Evolutionary conservation across 2,113 vertebrate genomes (phyloP).

Genomic region (Boleophthalmus pectinirostris): DNA sequence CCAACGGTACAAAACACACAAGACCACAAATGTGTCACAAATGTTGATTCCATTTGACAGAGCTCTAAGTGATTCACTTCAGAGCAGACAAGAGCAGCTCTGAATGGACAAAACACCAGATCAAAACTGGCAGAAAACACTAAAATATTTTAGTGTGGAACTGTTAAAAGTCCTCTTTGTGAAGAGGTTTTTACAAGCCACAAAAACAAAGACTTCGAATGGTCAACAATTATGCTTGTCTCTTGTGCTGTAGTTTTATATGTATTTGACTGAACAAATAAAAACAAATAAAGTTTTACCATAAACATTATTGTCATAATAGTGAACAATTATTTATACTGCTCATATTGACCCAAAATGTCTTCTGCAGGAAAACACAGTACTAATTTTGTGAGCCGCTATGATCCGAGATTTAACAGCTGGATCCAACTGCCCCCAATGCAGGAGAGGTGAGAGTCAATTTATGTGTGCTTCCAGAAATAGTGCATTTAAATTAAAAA

Average conservation of each 20-base stretch:
- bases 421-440: conserved; percentile 99
- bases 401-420: conserved; percentile 98
- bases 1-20: conserved; percentile 83
- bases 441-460: conserved; percentile 90
- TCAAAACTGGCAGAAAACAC: conserved; percentile 39
- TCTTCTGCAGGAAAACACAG: conserved; percentile 91
- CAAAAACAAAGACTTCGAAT: conserved; percentile 32
- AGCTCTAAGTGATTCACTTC: conserved; percentile 17
- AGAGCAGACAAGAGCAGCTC: conserved; percentile 40
- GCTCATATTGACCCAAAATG: not conserved
- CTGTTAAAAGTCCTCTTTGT: conserved; percentile 36
- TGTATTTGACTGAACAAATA: not conserved
- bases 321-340: not conserved
- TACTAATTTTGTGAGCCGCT: conserved; percentile 98
- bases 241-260: conserved; percentile 6
- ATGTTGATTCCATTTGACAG: conserved; percentile 17
- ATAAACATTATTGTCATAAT: accelerated
- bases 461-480: conserved; percentile 11
- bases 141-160: conserved; percentile 43
- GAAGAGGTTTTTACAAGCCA: conserved; percentile 14
- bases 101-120: conserved; percentile 59
- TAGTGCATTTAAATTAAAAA: not conserved
- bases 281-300: not conserved
- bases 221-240: conserved; percentile 13
- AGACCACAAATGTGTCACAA: conserved; percentile 1